Percentiles rank a stretch among this genome's conserved stretches.
Conservation (phyloP, 2,113 vertebrate species). For the Prinia subflava region DNA sequence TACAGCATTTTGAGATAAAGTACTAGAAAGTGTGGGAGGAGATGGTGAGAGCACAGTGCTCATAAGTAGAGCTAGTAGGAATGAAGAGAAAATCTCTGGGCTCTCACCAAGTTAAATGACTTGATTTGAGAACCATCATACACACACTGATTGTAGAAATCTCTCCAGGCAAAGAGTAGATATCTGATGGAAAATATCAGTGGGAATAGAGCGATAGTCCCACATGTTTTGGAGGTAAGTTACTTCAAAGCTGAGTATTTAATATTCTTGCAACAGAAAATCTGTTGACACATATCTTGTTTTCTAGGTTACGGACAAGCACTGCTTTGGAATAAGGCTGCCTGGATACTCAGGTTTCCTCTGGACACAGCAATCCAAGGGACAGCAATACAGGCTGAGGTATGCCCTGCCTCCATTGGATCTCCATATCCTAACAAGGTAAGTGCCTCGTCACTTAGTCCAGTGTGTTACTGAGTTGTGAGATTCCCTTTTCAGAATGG, state of each 20-base stretch:
- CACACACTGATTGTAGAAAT: not conserved
- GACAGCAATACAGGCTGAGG: not conserved
- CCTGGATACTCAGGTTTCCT: not conserved
- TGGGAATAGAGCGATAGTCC: not conserved
- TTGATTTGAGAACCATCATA: not conserved
- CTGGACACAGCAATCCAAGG: not conserved
- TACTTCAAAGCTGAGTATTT: not conserved
- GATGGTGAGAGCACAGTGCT: not conserved
- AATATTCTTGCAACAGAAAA: not conserved
- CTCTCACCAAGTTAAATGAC: not conserved
- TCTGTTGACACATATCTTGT: not conserved
- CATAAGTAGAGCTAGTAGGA: not conserved
- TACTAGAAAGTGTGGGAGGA: not conserved
- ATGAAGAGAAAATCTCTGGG: not conserved
- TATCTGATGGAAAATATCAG: not conserved
- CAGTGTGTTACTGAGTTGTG: not conserved
- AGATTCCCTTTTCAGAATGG: not conserved
- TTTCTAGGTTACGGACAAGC: not conserved
- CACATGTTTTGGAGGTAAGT: rapidly evolving
- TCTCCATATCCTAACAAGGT: not conserved
- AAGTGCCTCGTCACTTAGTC: rapidly evolving
- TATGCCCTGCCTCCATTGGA: not conserved
- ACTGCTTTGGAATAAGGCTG: not conserved
- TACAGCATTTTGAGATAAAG: not conserved
- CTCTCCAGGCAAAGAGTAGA: not conserved